Evolutionary conservation across 2,113 vertebrate species (phyloP).

Genomic region (Bubalus kerabau): DNA sequence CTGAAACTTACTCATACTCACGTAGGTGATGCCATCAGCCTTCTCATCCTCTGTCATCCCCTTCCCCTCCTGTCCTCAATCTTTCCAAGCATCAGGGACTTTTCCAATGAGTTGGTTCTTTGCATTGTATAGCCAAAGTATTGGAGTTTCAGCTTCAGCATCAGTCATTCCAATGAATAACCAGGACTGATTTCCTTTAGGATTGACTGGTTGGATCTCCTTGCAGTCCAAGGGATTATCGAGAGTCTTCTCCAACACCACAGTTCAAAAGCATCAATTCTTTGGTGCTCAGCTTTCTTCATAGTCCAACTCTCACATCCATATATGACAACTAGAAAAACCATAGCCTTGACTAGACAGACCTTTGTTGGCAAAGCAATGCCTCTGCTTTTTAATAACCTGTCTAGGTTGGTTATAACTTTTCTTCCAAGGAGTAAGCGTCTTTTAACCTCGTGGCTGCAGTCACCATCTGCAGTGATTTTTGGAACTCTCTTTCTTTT

Average conservation of each 20-base stretch:
- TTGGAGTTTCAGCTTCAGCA: neutral
- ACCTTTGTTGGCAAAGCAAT: neutral
- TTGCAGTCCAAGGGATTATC: neutral
- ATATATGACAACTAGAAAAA: neutral
- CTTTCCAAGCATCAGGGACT: neutral
- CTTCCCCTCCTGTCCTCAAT: neutral
- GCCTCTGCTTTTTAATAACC: neutral
- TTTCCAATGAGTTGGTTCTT: neutral
- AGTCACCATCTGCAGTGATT: neutral
- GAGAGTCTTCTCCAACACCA: neutral
- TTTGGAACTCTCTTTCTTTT: no score
- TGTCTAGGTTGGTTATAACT: neutral
- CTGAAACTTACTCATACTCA: neutral
- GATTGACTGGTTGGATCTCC: neutral
- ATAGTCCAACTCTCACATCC: neutral
- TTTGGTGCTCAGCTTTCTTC: neutral
- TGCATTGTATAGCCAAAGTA: neutral
- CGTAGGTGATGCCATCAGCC: neutral
- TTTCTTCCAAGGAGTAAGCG: neutral
- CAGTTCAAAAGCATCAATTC: neutral
- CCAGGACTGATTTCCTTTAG: neutral
- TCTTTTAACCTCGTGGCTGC: neutral
- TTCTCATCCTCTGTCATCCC: neutral
- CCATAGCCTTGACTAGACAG: neutral
- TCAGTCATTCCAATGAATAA: neutral